Conservation (phyloP, 2,797 vertebrate genomes). For the Smutsia temminckii region DNA sequence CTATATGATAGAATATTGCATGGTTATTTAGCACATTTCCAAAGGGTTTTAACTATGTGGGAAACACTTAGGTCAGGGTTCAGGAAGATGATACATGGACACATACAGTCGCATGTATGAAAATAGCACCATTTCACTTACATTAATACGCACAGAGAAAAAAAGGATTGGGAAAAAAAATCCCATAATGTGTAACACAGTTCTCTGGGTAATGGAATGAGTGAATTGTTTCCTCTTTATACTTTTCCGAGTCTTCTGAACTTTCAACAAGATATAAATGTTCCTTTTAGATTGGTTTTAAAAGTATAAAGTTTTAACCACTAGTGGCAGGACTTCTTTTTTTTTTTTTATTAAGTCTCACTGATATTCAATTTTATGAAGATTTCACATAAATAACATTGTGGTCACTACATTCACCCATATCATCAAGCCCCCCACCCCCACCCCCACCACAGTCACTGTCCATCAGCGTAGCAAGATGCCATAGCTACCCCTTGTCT, state of each 20-base stretch:
- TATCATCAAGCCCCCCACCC: no score
- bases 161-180: neutral
- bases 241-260: constrained; percentile 14
- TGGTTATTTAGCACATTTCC: neutral
- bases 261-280: neutral
- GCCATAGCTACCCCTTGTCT: no score
- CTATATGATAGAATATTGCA: neutral
- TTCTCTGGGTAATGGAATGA: neutral
- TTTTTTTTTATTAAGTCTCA: no score
- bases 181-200: neutral
- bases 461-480: no score
- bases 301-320: constrained; percentile 18
- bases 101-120: neutral
- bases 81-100: neutral
- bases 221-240: neutral
- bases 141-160: neutral
- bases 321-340: neutral
- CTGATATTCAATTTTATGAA: no score
- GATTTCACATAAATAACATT: no score
- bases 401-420: no score
- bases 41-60: neutral
- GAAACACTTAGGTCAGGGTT: neutral
- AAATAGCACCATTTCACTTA: neutral
- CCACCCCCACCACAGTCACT: no score
- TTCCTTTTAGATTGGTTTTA: neutral